These are phyloP conservation scores for Phylloscopus trochiloides DNA, from an alignment of 2,113 vertebrate species.

Conservation along the genomic window DNA sequence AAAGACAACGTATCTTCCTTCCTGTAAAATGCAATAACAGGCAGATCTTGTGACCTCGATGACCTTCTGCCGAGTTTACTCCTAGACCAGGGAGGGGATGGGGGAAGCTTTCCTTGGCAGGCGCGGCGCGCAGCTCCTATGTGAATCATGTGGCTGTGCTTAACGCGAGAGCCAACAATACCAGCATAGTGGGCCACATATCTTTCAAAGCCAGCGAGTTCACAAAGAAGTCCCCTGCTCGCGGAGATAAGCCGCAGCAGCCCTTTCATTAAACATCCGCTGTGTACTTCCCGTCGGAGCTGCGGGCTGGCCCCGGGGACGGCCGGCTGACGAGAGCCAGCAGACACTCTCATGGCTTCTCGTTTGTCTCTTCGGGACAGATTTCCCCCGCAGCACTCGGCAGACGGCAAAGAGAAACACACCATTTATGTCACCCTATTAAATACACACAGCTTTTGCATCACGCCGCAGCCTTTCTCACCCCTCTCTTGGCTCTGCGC, in stretches of 20 bases:
- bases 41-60: conserved; percentile 56
- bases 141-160: conserved; percentile 36
- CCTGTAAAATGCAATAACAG: conserved; percentile 69
- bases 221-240: conserved; percentile 28
- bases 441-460: conserved; percentile 50
- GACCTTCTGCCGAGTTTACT: conserved; percentile 45
- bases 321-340: not conserved
- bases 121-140: not conserved
- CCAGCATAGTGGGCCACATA: conserved; percentile 32
- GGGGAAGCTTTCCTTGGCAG: conserved; percentile 40
- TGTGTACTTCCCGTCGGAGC: conserved; percentile 37
- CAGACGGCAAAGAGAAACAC: conserved; percentile 60
- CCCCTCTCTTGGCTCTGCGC: conserved; percentile 22
- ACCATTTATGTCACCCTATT: conserved; percentile 34
- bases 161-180: conserved; percentile 31
- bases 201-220: conserved; percentile 20
- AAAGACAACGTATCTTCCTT: conserved; percentile 75
- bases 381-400: conserved; percentile 21
- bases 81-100: not conserved
- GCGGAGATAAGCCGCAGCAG: conserved; percentile 57
- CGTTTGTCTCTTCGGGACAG: not conserved
- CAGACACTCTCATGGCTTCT: conserved; percentile 7
- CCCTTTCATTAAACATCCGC: conserved; percentile 59
- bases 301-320: not conserved
- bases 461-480: conserved; percentile 26